These are phyloP conservation scores for Danio rerio DNA, from an alignment of 2,113 vertebrate genomes.

Conservation along the genomic window GRCz12tu NC_133196.1:41536501-41537000, in stretches of 20 bases:
- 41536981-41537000: constrained; percentile 28
- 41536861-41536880: constrained; percentile 74
- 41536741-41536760: constrained; percentile 62
- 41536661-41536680: constrained; percentile 65
- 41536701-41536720: constrained; percentile 55
- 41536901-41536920: constrained; percentile 70
- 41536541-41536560: constrained; percentile 34
- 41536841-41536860: constrained; percentile 60
- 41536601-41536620: constrained; percentile 70
- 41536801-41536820: constrained; percentile 50
- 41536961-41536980: constrained; percentile 58
- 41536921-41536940: constrained; percentile 65
- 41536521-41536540: constrained; percentile 44
- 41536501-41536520: constrained; percentile 20
- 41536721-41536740: constrained; percentile 59
- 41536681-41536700: constrained; percentile 71
- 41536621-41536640: constrained; percentile 63
- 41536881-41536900: constrained; percentile 66
- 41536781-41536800: constrained; percentile 53
- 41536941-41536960: constrained; percentile 56
- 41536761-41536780: constrained; percentile 43
- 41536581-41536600: constrained; percentile 75
- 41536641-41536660: constrained; percentile 70
- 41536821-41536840: constrained; percentile 62
- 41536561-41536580: constrained; percentile 50